A percentile compares a stretch with the other conserved stretches of the same genome.
Evolutionary conservation across 2,113 vertebrate genomes (phyloP).

Genomic region (Elachura formosa): DNA sequence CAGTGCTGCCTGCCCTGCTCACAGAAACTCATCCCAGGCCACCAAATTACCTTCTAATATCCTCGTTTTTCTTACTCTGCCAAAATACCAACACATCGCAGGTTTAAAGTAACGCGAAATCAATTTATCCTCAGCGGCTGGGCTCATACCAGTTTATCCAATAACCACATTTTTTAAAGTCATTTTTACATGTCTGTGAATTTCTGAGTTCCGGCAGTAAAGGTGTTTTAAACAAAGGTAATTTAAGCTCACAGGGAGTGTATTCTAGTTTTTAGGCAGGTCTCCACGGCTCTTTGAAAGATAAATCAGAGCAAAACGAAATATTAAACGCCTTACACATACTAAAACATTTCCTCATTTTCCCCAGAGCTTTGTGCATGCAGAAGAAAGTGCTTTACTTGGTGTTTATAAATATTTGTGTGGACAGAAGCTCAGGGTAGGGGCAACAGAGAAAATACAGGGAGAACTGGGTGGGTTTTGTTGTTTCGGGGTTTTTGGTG

Average conservation of each 20-base stretch:
- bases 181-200: background rate
- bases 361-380: background rate
- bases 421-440: background rate
- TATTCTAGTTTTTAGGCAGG: background rate
- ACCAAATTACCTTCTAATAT: constrained; percentile 55
- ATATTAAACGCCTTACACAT: background rate
- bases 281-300: constrained; percentile 1
- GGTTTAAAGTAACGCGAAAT: constrained; percentile 51
- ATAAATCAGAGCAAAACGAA: constrained; percentile 17
- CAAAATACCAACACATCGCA: constrained; percentile 46
- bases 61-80: constrained; percentile 46
- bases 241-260: background rate
- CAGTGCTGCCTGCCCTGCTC: constrained; percentile 16
- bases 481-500: rapidly evolving
- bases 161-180: background rate
- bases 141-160: background rate
- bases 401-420: constrained; percentile 18
- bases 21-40: constrained; percentile 1
- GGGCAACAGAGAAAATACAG: background rate
- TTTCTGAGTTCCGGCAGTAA: background rate
- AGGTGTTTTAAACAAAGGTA: constrained; percentile 13
- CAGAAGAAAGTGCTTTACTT: background rate
- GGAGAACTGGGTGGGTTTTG: background rate
- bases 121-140: constrained; percentile 18
- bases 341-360: constrained; percentile 4